Percentiles rank a stretch among this genome's conserved stretches.
Conservation (phyloP, 2,113 vertebrate species). For the Neotragus moschatus region DNA sequence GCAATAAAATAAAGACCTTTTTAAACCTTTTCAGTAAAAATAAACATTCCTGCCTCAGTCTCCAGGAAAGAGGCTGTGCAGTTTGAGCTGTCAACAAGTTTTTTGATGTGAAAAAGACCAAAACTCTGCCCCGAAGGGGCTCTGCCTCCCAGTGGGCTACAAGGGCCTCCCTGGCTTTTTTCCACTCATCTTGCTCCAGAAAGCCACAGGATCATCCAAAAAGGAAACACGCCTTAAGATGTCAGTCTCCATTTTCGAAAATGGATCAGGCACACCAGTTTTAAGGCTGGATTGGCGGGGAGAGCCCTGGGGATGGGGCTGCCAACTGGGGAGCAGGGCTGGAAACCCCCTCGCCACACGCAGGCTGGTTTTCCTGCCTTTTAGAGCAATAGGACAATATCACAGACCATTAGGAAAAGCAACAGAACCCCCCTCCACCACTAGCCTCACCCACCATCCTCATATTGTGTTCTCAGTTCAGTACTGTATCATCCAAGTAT, state of each 20-base stretch:
- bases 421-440: neutral
- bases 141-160: neutral
- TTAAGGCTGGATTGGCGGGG: neutral
- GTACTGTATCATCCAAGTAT: neutral
- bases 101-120: neutral
- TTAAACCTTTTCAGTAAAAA: conserved; percentile 5
- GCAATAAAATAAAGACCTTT: conserved; percentile 35
- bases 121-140: neutral
- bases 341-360: fast-evolving
- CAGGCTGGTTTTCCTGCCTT: neutral
- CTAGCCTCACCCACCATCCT: neutral
- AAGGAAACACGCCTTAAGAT: neutral
- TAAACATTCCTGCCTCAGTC: neutral
- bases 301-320: neutral
- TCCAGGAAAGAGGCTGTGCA: neutral
- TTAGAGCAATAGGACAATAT: fast-evolving
- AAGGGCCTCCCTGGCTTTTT: neutral
- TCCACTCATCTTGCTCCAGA: neutral
- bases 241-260: neutral
- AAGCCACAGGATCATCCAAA: neutral
- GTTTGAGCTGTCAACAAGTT: neutral
- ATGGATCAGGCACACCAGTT: neutral
- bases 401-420: neutral
- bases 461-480: neutral
- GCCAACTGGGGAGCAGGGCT: fast-evolving